Percentiles rank a stretch among this genome's conserved stretches.
Conservation (phyloP, 2,888 invertebrate species). For the Sympetrum striolatum region DNA sequence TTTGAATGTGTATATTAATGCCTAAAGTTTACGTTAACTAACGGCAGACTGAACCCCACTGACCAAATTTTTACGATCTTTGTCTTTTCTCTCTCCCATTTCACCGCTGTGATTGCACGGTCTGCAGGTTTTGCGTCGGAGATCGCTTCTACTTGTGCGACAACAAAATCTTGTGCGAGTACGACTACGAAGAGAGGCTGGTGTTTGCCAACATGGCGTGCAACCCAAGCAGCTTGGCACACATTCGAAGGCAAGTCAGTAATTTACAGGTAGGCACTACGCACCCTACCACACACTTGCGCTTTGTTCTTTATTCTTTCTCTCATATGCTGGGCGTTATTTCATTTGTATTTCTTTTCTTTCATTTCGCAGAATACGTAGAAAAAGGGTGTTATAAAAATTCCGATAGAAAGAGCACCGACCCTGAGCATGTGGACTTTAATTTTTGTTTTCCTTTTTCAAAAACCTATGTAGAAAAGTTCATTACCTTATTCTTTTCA, state of each 20-base stretch:
- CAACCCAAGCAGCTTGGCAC: conserved; percentile 84
- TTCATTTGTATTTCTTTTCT: neutral
- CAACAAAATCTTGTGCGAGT: conserved; percentile 93
- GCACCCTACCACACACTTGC: conserved; percentile 32
- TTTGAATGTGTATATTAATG: too few species aligned
- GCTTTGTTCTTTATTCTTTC: neutral
- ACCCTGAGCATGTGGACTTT: neutral
- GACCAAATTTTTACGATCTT: neutral
- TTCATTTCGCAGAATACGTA: neutral
- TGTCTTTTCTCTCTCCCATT: neutral
- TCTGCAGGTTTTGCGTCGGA: conserved; percentile 88
- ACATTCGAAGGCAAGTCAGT: conserved; percentile 84
- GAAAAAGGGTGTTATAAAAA: neutral
- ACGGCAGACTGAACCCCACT: neutral
- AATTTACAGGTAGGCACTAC: conserved; percentile 62
- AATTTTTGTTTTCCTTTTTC: neutral
- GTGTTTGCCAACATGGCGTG: conserved; percentile 89
- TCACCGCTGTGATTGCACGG: neutral
- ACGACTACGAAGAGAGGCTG: conserved; percentile 90
- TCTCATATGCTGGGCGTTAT: neutral
- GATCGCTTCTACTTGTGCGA: conserved; percentile 92
- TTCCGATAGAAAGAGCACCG: neutral
- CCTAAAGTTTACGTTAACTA: neutral
- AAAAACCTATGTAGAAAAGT: neutral
- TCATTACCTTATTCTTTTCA: too few species aligned